phyloP scores from a whole-genome alignment of 1,140 invertebrate species.

The Dendroctonus ponderosae region DNA sequence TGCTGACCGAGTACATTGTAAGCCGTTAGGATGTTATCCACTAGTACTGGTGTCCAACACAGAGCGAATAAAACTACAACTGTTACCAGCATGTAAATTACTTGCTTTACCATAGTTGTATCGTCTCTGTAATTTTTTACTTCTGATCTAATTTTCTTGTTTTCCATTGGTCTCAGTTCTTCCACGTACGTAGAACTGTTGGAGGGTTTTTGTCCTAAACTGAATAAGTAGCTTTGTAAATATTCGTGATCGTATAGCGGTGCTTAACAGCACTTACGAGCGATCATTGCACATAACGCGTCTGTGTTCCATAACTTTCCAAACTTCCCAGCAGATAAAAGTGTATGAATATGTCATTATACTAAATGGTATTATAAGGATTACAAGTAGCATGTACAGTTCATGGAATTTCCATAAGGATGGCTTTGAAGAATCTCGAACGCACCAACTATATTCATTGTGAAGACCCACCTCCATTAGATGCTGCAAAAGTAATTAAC shows the following conservation, averaged over 20 bases:
- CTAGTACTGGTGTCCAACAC: constrained; percentile 68
- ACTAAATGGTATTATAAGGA: constrained; percentile 62
- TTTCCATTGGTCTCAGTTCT: constrained; percentile 12
- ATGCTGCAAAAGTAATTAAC: constrained; percentile 49
- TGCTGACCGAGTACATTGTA: constrained; percentile 57
- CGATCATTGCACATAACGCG: constrained; percentile 59
- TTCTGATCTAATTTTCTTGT: constrained; percentile 26
- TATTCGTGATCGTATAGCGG: background rate
- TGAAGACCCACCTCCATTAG: constrained; percentile 58
- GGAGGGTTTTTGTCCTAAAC: constrained; percentile 15
- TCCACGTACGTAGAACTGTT: constrained; percentile 8
- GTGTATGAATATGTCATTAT: constrained; percentile 68
- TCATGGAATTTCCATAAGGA: constrained; percentile 61
- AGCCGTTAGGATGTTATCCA: constrained; percentile 65
- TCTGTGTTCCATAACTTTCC: constrained; percentile 59
- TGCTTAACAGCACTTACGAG: constrained; percentile 38
- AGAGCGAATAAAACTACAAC: constrained; percentile 68
- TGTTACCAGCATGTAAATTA: constrained; percentile 70
- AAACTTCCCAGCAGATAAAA: constrained; percentile 67
- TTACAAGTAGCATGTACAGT: constrained; percentile 64
- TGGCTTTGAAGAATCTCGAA: constrained; percentile 55
- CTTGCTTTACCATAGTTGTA: constrained; percentile 53
- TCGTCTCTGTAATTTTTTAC: constrained; percentile 43
- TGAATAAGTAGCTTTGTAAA: constrained; percentile 6
- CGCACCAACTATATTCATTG: constrained; percentile 61